A percentile compares a stretch with the other conserved stretches of the same genome.
Evolutionary conservation across 2,888 invertebrate species (phyloP).

Genomic region (Xiphydria camelus): DNA sequence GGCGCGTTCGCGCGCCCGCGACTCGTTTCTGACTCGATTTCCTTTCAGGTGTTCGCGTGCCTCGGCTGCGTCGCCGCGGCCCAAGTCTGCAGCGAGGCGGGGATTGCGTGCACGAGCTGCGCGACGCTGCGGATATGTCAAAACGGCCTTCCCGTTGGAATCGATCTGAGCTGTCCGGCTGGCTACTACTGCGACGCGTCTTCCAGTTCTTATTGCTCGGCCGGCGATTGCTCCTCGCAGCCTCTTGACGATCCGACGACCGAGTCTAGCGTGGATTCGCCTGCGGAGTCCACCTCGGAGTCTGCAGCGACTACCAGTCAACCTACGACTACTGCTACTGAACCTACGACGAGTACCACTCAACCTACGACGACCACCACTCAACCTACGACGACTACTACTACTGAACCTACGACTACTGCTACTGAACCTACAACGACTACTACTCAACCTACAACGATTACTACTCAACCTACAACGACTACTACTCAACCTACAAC

Average conservation of each 20-base stretch:
- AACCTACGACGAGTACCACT: not conserved
- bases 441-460: not conserved
- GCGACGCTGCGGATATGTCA: constrained; percentile 3
- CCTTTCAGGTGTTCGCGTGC: too few species aligned
- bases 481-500: not conserved
- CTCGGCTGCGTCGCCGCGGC: too few species aligned
- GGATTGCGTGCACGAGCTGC: constrained; percentile 6
- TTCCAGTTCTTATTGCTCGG: constrained; percentile 1
- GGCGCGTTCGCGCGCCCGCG: too few species aligned
- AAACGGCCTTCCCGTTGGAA: not conserved
- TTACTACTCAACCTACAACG: not conserved
- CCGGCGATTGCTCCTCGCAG: constrained; percentile 1
- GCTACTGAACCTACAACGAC: constrained; percentile 1
- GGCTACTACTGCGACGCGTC: constrained; percentile 7
- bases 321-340: not conserved
- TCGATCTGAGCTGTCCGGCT: constrained; percentile 5
- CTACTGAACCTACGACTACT: not conserved
- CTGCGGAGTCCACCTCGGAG: too few species aligned
- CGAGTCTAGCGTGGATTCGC: not conserved
- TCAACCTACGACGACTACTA: not conserved
- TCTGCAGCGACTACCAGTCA: not conserved
- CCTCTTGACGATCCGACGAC: constrained; percentile 1
- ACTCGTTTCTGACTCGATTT: too few species aligned
- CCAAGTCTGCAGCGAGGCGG: constrained; percentile 3
- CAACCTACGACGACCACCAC: not conserved